Evolutionary conservation across 2,888 invertebrate species (phyloP).

Genomic region (Caenorhabditis doughertyi): DNA sequence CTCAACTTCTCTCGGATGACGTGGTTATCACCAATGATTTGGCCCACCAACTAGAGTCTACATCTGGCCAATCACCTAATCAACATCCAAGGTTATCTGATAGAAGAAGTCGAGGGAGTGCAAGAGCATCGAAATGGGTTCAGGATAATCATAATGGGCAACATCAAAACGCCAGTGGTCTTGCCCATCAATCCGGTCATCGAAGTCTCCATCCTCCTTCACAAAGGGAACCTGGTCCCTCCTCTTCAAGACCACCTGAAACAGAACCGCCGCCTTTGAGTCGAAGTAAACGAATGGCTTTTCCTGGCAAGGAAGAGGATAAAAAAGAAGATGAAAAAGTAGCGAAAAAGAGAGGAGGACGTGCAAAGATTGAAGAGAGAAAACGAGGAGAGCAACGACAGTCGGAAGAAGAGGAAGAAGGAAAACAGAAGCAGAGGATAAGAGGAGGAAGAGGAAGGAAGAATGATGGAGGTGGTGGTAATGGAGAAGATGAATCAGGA

Average conservation of each 20-base stretch:
- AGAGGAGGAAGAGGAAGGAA: conserved; percentile 17
- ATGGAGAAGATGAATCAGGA: conserved; percentile 7
- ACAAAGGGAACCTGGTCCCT: conserved; percentile 6
- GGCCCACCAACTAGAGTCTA: conserved; percentile 37
- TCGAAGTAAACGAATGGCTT: conserved; percentile 59
- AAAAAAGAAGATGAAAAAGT: not conserved
- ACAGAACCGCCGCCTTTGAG: conserved; percentile 20
- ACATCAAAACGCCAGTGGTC: too few species aligned
- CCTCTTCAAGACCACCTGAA: conserved; percentile 7
- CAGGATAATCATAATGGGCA: conserved; percentile 49
- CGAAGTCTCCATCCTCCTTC: conserved; percentile 1
- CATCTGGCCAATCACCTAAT: not conserved
- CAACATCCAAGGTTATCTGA: not conserved
- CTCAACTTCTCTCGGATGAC: conserved; percentile 58
- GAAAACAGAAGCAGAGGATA: conserved; percentile 26
- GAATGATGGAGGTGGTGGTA: too few species aligned
- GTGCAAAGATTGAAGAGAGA: conserved; percentile 5
- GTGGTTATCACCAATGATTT: conserved; percentile 53
- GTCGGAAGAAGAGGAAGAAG: conserved; percentile 1
- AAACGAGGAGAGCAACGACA: conserved; percentile 27
- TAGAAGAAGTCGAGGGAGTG: conserved; percentile 52
- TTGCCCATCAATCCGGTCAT: not conserved
- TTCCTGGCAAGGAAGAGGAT: conserved; percentile 20
- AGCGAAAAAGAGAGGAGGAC: not conserved
- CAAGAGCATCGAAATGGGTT: conserved; percentile 59